Percentiles rank a stretch among this genome's conserved stretches.
phyloP scores from a whole-genome alignment of 92 coral and sea anemone genomes.

The Bergia sp. region DNA sequence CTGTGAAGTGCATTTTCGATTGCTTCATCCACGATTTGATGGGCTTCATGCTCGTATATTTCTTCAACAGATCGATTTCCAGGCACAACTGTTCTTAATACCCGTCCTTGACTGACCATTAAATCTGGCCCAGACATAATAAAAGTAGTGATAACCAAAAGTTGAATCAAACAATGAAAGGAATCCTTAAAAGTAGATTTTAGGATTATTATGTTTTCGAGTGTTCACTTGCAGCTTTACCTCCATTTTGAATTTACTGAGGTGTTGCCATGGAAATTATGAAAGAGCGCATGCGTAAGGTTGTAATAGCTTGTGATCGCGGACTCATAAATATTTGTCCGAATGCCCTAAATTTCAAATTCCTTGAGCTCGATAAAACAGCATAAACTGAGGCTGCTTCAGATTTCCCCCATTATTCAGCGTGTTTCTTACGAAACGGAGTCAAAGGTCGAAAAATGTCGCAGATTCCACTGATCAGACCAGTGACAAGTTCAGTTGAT shows the following conservation, averaged over 20 bases:
- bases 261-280: constrained; percentile 30
- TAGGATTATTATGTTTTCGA: neutral
- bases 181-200: neutral
- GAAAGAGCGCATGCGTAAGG: constrained; percentile 14
- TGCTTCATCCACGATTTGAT: constrained; percentile 94
- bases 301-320: neutral
- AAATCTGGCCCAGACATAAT: constrained; percentile 17
- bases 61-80: constrained; percentile 82
- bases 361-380: neutral
- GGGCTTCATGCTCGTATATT: constrained; percentile 91
- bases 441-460: constrained; percentile 23
- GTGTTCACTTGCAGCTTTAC: neutral
- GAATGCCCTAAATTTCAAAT: neutral
- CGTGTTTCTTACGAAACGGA: neutral
- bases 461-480: neutral
- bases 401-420: neutral
- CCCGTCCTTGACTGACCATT: constrained; percentile 47
- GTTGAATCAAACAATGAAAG: neutral
- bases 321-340: constrained; percentile 29
- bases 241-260: constrained; percentile 43
- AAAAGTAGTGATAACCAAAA: neutral
- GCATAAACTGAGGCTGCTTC: neutral
- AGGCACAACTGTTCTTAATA: constrained; percentile 72
- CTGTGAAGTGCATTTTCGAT: constrained; percentile 90
- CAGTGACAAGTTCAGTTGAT: neutral